Conservation (phyloP, 2,113 vertebrate species). For the Dicerorhinus sumatrensis region DNA sequence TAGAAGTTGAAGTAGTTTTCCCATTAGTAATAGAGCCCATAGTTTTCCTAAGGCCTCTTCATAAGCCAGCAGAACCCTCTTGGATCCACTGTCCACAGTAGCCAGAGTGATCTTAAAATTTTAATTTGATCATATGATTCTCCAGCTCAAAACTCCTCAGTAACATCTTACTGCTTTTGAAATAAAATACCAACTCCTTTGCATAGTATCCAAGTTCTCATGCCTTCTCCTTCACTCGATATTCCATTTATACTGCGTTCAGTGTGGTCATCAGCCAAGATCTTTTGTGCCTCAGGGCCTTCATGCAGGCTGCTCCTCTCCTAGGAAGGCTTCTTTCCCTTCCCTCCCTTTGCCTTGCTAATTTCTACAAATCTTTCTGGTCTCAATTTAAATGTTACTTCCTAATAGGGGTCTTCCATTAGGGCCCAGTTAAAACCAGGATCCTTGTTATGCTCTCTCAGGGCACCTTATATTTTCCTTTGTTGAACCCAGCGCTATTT, state of each 20-base stretch:
- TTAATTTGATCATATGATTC: not conserved
- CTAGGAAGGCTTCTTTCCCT: not conserved
- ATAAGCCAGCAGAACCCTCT: not conserved
- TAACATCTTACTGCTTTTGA: not conserved
- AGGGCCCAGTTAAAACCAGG: conserved; percentile 8
- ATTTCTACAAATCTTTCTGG: not conserved
- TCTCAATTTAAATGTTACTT: conserved; percentile 38
- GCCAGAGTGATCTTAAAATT: not conserved
- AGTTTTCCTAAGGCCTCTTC: conserved; percentile 50
- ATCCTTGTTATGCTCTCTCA: not conserved
- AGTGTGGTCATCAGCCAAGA: not conserved
- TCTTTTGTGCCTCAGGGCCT: not conserved
- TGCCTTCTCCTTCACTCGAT: not conserved
- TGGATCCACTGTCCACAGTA: not conserved
- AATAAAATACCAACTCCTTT: conserved; percentile 41
- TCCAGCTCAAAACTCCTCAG: not conserved
- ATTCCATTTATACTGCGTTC: not conserved
- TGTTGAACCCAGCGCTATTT: conserved; percentile 27
- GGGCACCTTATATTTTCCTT: not conserved
- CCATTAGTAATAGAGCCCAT: not conserved
- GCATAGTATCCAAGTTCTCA: not conserved
- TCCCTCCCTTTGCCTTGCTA: not conserved
- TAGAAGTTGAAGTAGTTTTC: not conserved
- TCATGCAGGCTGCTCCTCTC: not conserved
- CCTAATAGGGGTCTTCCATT: not conserved